Percentiles rank a stretch among this genome's conserved stretches.
Conservation (phyloP, 2,797 vertebrate genomes). For the Thamnophis elegans region DNA sequence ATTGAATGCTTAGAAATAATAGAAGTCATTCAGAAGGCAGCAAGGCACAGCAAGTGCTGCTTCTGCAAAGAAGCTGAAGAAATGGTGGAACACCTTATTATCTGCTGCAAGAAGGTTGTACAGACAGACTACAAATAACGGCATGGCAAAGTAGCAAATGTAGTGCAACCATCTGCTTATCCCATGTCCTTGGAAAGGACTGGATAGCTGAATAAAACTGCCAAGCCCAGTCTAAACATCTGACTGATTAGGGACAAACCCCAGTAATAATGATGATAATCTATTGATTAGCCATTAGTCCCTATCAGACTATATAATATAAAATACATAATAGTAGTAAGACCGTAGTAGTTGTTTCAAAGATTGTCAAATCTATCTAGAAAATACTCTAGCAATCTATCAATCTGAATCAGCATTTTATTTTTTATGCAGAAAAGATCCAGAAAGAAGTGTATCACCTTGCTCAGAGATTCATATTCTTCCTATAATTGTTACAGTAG, state of each 20-base stretch:
- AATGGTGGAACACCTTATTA: neutral
- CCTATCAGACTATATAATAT: neutral
- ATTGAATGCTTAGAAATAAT: neutral
- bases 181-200: neutral
- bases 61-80: neutral
- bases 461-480: neutral
- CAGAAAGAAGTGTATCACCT: neutral
- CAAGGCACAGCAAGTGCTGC: neutral
- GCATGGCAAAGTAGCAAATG: neutral
- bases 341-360: neutral
- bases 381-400: neutral
- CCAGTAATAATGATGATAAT: neutral
- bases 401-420: neutral
- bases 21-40: neutral
- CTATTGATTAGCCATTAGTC: neutral
- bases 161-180: neutral
- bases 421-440: neutral
- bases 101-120: neutral
- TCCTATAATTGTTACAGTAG: neutral
- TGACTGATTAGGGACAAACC: neutral
- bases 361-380: neutral
- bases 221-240: neutral
- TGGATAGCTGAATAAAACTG: neutral
- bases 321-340: neutral
- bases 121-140: neutral